Evolutionary conservation across 2,888 invertebrate species (phyloP).

Genomic region (Drosophila vallismaia): DNA sequence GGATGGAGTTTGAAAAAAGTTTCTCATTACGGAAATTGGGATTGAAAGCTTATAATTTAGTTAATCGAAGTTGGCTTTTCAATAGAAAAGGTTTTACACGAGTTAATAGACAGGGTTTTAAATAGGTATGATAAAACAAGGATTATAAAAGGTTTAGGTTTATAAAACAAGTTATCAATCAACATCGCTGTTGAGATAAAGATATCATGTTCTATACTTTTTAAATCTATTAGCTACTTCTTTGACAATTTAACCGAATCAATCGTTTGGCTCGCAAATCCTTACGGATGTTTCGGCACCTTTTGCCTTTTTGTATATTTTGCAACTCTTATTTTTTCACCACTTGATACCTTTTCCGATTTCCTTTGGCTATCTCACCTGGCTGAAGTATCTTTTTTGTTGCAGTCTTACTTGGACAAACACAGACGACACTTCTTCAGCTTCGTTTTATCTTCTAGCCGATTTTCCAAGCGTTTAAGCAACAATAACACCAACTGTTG

Average conservation of each 20-base stretch:
- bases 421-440: slow-evolving; percentile 61
- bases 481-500: slow-evolving; percentile 51
- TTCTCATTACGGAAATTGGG: slow-evolving; percentile 3
- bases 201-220: neutral
- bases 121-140: neutral
- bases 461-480: slow-evolving; percentile 74
- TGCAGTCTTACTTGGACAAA: slow-evolving; percentile 43
- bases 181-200: neutral
- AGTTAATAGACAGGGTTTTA: neutral
- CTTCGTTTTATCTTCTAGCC: slow-evolving; percentile 68
- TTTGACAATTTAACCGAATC: slow-evolving; percentile 22
- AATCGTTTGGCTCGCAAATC: slow-evolving; percentile 23
- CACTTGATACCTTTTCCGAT: neutral
- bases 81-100: neutral
- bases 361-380: slow-evolving; percentile 17
- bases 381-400: slow-evolving; percentile 34
- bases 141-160: neutral
- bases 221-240: slow-evolving; percentile 9
- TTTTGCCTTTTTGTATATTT: neutral
- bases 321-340: slow-evolving; percentile 14
- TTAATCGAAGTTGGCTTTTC: neutral
- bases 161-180: neutral
- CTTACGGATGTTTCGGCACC: slow-evolving; percentile 15
- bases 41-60: neutral
- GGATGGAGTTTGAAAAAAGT: neutral